These are phyloP conservation scores for Amblyraja radiata DNA, from an alignment of 2,797 vertebrate species.

Conservation along the genomic window DNA sequence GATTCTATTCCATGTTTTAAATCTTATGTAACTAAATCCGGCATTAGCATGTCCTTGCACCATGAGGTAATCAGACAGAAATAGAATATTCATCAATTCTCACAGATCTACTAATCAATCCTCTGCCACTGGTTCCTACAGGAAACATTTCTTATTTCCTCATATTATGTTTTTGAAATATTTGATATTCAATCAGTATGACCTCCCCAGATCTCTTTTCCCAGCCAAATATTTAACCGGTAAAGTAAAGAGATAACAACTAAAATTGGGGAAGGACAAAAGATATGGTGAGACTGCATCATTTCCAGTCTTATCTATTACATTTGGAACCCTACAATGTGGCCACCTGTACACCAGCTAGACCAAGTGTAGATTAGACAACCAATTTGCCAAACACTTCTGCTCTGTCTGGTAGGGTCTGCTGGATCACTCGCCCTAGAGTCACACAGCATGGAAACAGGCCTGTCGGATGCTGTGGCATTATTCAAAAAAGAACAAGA, in stretches of 20 bases:
- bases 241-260: neutral
- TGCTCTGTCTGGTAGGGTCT: no score
- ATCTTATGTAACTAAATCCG: conserved; percentile 13
- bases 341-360: no score
- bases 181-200: neutral
- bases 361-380: no score
- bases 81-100: neutral
- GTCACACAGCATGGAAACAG: no score
- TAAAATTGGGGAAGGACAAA: neutral
- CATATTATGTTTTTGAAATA: neutral
- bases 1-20: neutral
- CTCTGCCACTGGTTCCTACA: neutral
- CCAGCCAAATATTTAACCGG: neutral
- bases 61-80: neutral
- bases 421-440: no score
- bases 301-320: no score
- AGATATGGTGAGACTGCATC: neutral
- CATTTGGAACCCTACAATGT: no score
- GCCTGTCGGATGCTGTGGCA: no score
- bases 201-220: neutral
- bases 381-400: no score
- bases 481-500: no score
- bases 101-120: neutral
- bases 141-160: neutral
- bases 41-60: neutral